Conservation (phyloP, 2,113 vertebrate species). For the Istiophorus platypterus region DNA sequence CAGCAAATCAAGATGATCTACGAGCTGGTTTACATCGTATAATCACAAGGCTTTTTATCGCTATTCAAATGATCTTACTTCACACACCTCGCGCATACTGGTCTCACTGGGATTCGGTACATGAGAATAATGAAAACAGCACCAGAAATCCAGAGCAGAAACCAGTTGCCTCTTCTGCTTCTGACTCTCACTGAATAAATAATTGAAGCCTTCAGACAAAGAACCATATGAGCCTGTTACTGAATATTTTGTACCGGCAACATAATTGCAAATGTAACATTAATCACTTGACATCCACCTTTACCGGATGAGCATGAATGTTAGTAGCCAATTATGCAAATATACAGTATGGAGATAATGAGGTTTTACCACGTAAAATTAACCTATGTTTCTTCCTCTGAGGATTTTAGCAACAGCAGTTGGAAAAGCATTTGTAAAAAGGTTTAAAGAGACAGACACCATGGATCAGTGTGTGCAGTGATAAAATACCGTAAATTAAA, state of each 20-base stretch:
- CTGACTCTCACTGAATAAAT: conserved; percentile 54
- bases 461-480: neutral
- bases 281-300: conserved; percentile 67
- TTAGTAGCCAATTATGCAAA: conserved; percentile 76
- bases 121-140: conserved; percentile 38
- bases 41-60: conserved; percentile 51
- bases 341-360: conserved; percentile 55
- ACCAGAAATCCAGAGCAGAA: conserved; percentile 38
- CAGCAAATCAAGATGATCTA: conserved; percentile 51
- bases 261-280: conserved; percentile 66
- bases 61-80: conserved; percentile 41
- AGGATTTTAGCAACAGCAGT: conserved; percentile 36
- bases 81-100: conserved; percentile 15
- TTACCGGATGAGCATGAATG: conserved; percentile 60
- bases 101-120: conserved; percentile 51
- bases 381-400: conserved; percentile 42
- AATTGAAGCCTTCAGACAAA: conserved; percentile 68
- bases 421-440: conserved; percentile 29
- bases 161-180: conserved; percentile 50
- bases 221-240: conserved; percentile 45
- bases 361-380: conserved; percentile 53
- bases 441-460: conserved; percentile 29
- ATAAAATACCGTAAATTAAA: conserved; percentile 5
- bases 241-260: conserved; percentile 46
- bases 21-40: conserved; percentile 25